Conservation (phyloP, 2,113 vertebrate species). For the Cyanoliseus patagonus region DNA sequence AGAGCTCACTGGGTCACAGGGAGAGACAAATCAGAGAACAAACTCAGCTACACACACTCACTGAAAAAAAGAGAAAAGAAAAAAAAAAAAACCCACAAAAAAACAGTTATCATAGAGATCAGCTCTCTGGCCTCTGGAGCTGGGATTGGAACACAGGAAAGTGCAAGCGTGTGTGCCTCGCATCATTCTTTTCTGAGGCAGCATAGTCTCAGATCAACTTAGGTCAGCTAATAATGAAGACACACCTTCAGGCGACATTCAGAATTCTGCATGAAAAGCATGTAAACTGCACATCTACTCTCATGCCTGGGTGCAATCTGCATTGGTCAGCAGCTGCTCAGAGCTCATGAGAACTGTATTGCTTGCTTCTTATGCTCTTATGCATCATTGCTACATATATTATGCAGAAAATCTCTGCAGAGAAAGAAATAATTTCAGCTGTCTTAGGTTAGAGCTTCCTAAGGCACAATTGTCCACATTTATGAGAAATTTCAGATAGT, state of each 20-base stretch:
- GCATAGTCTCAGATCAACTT: neutral
- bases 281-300: neutral
- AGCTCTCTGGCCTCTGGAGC: neutral
- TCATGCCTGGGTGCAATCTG: neutral
- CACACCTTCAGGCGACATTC: neutral
- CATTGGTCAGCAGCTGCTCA: neutral
- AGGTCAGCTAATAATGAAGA: neutral
- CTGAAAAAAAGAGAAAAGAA: neutral
- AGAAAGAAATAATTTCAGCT: neutral
- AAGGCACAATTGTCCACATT: neutral
- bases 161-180: neutral
- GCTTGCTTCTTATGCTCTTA: neutral
- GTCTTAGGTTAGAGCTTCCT: neutral
- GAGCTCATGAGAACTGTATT: neutral
- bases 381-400: neutral
- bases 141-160: neutral
- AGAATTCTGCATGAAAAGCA: neutral
- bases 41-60: neutral
- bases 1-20: neutral
- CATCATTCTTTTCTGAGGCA: neutral
- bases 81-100: neutral
- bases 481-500: neutral
- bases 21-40: neutral
- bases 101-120: fast-evolving
- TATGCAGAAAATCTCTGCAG: neutral